Evolutionary conservation across 2,797 vertebrate species (phyloP), one percentile per base, ranked within the genome.

Genomic region (Fratercula arctica): DNA sequence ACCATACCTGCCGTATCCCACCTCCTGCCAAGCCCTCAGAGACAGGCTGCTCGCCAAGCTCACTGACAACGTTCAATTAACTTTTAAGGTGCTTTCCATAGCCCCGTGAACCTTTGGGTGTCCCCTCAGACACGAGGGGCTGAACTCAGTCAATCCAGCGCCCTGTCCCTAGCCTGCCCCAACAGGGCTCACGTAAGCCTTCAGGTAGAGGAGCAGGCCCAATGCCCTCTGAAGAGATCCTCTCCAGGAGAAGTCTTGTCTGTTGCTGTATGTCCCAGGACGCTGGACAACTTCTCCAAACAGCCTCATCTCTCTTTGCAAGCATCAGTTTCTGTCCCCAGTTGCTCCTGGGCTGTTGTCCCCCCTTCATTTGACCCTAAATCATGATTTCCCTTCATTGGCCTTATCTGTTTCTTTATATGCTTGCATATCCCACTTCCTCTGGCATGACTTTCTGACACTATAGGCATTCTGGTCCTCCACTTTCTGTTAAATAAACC

Each of bases 61-160:
- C 50, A 11, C 59, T 13, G 11, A 12, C 13, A 31, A 13, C 0
- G 0, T 63, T 29, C 3, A 1, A 35, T 33, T 25, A 70, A 60
- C 48, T 23, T 51, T 35, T 33, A 54, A 67, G 48, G n/a, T 41
- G 37, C 10, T 75, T 48, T 59, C 25, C 13, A n/a, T 16, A n/a
- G 28, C 35, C 51, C 13, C 1, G 0, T 67, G 76, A 77, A 63
- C 23, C 26, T 76, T 72, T 29, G 15, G 33, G 31, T 59, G 9
- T 57, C 12, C 39, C 37, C 41, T 67, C 43, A 69, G 54, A 17
- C 26, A 14, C 0, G 21, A 72, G 29, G 9, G 25, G 29, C 23
- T 41, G 31, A 61, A 56, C 48, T 25, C 75, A 56, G 59, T 67
- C 33, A 33, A 3, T 26, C 15, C 24, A 53, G 26, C 1, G 0